Conservation (phyloP, 2,888 invertebrate species). For the Zygogramma bicolorata region DNA sequence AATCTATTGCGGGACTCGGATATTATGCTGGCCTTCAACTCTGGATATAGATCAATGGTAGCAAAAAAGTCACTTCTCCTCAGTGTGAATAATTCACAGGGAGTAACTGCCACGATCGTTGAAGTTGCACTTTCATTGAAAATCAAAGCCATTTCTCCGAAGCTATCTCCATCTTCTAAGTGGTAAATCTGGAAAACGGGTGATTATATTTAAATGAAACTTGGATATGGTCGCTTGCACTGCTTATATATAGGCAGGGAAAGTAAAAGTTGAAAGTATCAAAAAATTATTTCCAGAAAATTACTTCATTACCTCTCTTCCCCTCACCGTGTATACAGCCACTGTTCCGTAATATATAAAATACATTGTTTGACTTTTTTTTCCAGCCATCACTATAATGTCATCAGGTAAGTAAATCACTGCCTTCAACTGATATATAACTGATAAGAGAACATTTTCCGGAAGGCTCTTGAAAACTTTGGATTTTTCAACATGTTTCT, state of each 20-base stretch:
- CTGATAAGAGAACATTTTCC: not conserved
- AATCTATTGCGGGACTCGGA: not conserved
- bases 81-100: slow-evolving; percentile 65
- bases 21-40: slow-evolving; percentile 49
- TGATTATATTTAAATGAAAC: not conserved
- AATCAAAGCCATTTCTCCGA: slow-evolving; percentile 67
- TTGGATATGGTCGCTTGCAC: too few species aligned
- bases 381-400: slow-evolving; percentile 15
- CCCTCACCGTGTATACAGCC: slow-evolving; percentile 53
- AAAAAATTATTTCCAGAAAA: too few species aligned
- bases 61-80: slow-evolving; percentile 62
- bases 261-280: too few species aligned
- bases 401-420: slow-evolving; percentile 33
- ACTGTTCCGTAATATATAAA: slow-evolving; percentile 36
- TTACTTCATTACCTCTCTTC: slow-evolving; percentile 10
- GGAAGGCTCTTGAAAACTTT: slow-evolving; percentile 59
- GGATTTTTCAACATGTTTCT: slow-evolving; percentile 60
- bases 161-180: slow-evolving; percentile 66
- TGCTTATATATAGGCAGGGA: too few species aligned
- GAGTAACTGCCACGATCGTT: slow-evolving; percentile 66
- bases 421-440: slow-evolving; percentile 23
- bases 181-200: slow-evolving; percentile 61
- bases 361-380: slow-evolving; percentile 17
- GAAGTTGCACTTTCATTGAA: slow-evolving; percentile 63
- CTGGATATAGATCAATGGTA: slow-evolving; percentile 62